phyloP scores from a whole-genome alignment of 2,797 vertebrate species.

The Thamnophis elegans region DNA sequence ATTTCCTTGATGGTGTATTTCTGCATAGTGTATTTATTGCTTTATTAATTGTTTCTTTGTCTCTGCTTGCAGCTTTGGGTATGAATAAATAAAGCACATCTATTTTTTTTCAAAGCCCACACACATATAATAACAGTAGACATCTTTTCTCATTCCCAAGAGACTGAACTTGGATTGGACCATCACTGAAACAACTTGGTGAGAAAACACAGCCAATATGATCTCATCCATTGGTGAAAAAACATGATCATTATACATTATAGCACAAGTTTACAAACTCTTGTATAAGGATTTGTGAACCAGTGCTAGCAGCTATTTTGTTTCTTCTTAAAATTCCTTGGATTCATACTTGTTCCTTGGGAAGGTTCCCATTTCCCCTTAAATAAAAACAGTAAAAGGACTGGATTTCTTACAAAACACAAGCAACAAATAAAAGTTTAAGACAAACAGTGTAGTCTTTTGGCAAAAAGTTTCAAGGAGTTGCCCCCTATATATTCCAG shows the following conservation, averaged over 20 bases:
- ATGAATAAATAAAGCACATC: background rate
- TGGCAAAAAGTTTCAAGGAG: background rate
- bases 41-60: background rate
- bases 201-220: background rate
- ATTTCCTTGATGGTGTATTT: background rate
- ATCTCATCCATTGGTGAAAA: background rate
- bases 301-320: background rate
- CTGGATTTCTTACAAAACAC: background rate
- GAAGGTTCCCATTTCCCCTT: background rate
- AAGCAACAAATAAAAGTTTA: background rate
- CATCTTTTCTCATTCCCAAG: background rate
- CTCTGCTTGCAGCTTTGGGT: background rate
- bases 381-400: background rate
- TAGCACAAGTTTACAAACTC: background rate
- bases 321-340: background rate
- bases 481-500: background rate
- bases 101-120: background rate
- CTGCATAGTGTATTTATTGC: background rate
- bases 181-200: background rate
- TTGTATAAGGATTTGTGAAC: background rate
- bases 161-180: background rate
- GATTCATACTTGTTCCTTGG: background rate
- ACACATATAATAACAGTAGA: background rate
- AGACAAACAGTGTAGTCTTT: background rate
- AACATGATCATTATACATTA: background rate